phyloP scores from a whole-genome alignment of 2,797 vertebrate species.

The Gouania willdenowi region DNA sequence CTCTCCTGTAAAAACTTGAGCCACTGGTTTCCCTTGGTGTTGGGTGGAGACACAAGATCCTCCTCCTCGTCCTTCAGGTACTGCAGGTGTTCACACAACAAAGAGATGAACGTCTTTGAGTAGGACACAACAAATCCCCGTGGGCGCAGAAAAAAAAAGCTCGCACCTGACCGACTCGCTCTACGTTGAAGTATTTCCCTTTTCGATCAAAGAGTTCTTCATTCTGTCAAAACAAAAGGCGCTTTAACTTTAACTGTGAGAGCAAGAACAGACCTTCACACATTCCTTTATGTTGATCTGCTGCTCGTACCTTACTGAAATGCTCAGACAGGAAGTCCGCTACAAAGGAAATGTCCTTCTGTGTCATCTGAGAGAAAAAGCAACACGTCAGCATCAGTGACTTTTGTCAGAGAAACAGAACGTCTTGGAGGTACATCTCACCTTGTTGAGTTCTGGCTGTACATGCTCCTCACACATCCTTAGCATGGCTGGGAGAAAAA shows the following conservation, averaged over 20 bases:
- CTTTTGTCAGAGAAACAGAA: no score
- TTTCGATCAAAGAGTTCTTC: constrained; percentile 95
- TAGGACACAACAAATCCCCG: neutral
- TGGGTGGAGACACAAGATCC: constrained; percentile 91
- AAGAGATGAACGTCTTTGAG: neutral
- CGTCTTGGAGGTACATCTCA: constrained; percentile 60
- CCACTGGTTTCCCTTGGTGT: constrained; percentile 95
- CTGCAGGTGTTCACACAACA: constrained; percentile 55
- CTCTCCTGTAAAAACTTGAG: constrained; percentile 89
- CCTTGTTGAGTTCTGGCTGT: constrained; percentile 95
- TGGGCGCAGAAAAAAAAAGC: no score
- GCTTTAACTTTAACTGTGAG: neutral
- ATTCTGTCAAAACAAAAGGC: constrained; percentile 73
- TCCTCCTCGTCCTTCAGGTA: constrained; percentile 99
- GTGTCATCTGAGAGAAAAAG: constrained; percentile 91
- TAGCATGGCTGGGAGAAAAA: constrained; percentile 84
- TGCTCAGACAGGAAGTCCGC: constrained; percentile 97
- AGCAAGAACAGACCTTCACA: neutral
- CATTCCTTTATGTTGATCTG: neutral
- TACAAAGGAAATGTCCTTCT: constrained; percentile 97
- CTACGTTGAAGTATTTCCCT: constrained; percentile 98
- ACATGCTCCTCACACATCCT: constrained; percentile 98
- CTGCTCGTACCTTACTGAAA: constrained; percentile 90
- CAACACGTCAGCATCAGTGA: no score
- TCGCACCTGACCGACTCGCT: constrained; percentile 98